Evolutionary conservation across 2,113 vertebrate species (phyloP).

Genomic region (Stigmatopora nigra): DNA sequence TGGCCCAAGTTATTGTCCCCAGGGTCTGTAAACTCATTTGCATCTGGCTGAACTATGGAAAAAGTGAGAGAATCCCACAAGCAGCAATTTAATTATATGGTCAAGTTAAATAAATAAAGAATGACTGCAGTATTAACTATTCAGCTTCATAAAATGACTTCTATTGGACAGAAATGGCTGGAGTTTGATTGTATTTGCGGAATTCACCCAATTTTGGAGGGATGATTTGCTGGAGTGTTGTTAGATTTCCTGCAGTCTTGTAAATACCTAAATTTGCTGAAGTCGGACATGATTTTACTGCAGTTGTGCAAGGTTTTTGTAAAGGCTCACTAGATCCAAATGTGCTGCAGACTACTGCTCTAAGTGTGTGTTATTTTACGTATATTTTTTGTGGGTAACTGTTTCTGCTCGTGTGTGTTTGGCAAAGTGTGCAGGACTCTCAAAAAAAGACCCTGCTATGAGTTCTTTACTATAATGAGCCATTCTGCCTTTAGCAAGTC

Average conservation of each 20-base stretch:
- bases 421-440: constrained; percentile 22
- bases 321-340: background rate
- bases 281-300: background rate
- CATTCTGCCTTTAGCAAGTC: constrained; percentile 46
- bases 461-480: constrained; percentile 61
- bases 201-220: too few relatives aligned
- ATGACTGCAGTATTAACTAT: too few relatives aligned
- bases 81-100: too few relatives aligned
- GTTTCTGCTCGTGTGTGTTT: background rate
- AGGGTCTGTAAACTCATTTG: too few relatives aligned
- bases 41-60: too few relatives aligned
- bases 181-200: too few relatives aligned
- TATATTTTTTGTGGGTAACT: background rate
- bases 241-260: background rate
- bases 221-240: background rate
- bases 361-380: constrained; percentile 23
- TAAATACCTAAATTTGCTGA: background rate
- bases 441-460: constrained; percentile 50
- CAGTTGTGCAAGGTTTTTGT: background rate
- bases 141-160: too few relatives aligned
- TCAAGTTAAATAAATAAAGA: too few relatives aligned
- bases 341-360: constrained; percentile 28
- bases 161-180: background rate
- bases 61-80: too few relatives aligned
- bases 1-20: too few relatives aligned